These are phyloP conservation scores for Drosophila demipolita DNA, from an alignment of 2,888 invertebrate genomes.

Conservation along the genomic window DNA sequence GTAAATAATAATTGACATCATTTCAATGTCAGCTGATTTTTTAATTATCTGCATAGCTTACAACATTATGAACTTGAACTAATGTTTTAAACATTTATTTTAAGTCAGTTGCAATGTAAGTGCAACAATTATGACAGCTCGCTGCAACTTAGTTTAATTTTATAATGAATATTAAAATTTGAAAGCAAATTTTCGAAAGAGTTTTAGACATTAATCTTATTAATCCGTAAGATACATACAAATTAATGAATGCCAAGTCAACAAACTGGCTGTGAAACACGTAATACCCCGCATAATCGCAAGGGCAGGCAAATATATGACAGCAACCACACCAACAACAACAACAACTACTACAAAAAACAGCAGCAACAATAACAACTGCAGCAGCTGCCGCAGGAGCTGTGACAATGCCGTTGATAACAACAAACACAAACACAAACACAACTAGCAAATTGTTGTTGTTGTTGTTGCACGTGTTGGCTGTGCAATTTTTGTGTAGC, in stretches of 20 bases:
- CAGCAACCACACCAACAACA: constrained; percentile 23
- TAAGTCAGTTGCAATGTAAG: background rate
- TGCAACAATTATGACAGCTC: background rate
- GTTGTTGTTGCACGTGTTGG: background rate
- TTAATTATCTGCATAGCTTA: background rate
- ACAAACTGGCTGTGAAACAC: constrained; percentile 16
- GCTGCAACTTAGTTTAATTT: background rate
- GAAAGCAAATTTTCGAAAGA: background rate
- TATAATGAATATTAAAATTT: background rate
- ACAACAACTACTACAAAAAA: constrained; percentile 11
- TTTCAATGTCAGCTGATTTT: background rate
- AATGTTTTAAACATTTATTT: background rate
- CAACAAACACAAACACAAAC: constrained; percentile 14
- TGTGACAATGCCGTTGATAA: constrained; percentile 61
- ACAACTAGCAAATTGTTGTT: constrained; percentile 46
- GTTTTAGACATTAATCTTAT: background rate
- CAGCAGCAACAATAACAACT: constrained; percentile 25
- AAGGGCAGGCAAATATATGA: constrained; percentile 52
- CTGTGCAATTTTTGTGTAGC: constrained; percentile 48
- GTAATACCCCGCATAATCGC: constrained; percentile 13
- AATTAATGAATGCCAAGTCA: constrained; percentile 10
- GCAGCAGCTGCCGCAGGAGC: constrained; percentile 51
- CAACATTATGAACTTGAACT: background rate
- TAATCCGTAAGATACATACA: background rate
- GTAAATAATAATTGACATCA: background rate